Evolutionary conservation across 2,113 vertebrate species (phyloP), one percentile per base, ranked within the genome.

Genomic region (Probosciger aterrimus): DNA sequence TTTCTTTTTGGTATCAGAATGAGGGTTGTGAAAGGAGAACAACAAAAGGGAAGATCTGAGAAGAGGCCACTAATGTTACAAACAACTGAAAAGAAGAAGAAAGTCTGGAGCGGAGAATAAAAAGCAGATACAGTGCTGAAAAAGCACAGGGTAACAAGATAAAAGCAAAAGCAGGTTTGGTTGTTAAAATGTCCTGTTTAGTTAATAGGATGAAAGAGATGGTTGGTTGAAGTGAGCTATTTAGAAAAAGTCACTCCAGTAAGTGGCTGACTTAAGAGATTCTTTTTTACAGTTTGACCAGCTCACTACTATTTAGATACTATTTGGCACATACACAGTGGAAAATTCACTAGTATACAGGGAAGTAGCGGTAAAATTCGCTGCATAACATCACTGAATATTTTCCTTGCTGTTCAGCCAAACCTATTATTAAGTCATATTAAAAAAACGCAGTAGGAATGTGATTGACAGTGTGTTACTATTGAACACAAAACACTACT

Each of bases 391-490:
- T 92, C 69, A 57, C 65, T 69, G 77, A 95, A 68, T 91, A 79
- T 89, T 96, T 97, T 97, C 84, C 86, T 89, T 92, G 74, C 84
- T 71, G 43, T 89, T 84, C 93, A 84, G 93, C 95, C 95, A 95
- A 93, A 89, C 44, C 43, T 92, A 44, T 92, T 91, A 92, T 65
- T 89, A 95, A 96, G 77, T 84, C 91, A 79, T 71, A 76, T 86
- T 74, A 67, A 84, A 87, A 93, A 93, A 90, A 89, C 3, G 0
- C 73, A 9, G 69, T 60, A 82, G 80, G 81, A 95, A 87, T 95
- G 84, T 84, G 93, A 92, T 87, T 71, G 80, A 89, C 84, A 68
- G 74, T 68, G 70, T 53, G 25, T 91, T 92, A 18, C 57, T 87
- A 44, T 47, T 64, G 95, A 89, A 91, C 64, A 28, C 73, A 75